A percentile compares a stretch with the other conserved stretches of the same genome.
phyloP scores from a whole-genome alignment of 1,140 invertebrate species.

The Drosophila subobscura region DNA sequence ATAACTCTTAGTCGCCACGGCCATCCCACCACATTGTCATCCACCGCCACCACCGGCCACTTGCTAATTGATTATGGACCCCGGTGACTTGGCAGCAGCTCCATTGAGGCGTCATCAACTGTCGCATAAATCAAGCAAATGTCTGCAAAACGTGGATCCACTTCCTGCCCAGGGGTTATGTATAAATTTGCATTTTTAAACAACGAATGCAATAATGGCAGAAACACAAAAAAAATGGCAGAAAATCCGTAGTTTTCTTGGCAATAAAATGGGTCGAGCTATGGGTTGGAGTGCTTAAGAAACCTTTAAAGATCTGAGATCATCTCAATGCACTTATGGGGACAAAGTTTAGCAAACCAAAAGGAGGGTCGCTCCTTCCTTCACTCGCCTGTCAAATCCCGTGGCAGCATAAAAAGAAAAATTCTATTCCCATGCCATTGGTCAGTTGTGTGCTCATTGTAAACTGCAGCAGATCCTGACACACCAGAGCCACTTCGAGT shows the following conservation, averaged over 20 bases:
- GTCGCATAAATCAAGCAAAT: constrained; percentile 75
- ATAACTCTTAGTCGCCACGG: too few relatives aligned
- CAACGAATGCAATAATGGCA: constrained; percentile 70
- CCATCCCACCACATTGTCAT: neutral
- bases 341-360: constrained; percentile 30
- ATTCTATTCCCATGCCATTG: constrained; percentile 20
- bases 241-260: constrained; percentile 38
- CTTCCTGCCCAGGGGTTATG: constrained; percentile 47
- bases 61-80: constrained; percentile 72
- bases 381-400: constrained; percentile 6
- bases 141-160: constrained; percentile 29
- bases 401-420: constrained; percentile 16
- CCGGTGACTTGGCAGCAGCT: constrained; percentile 32
- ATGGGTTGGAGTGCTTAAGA: constrained; percentile 8
- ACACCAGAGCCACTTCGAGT: constrained; percentile 26
- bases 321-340: constrained; percentile 1
- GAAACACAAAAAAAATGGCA: constrained; percentile 14
- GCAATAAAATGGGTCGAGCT: constrained; percentile 71
- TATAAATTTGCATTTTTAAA: constrained; percentile 78
- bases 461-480: constrained; percentile 7
- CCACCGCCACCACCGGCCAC: constrained; percentile 12
- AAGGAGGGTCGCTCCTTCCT: neutral
- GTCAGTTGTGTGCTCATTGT: constrained; percentile 24
- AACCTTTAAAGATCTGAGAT: constrained; percentile 34
- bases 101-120: constrained; percentile 77